Percentiles rank a stretch among this genome's conserved stretches.
phyloP scores from a whole-genome alignment of 2,797 vertebrate species.

The Adelosebastes latens region DNA sequence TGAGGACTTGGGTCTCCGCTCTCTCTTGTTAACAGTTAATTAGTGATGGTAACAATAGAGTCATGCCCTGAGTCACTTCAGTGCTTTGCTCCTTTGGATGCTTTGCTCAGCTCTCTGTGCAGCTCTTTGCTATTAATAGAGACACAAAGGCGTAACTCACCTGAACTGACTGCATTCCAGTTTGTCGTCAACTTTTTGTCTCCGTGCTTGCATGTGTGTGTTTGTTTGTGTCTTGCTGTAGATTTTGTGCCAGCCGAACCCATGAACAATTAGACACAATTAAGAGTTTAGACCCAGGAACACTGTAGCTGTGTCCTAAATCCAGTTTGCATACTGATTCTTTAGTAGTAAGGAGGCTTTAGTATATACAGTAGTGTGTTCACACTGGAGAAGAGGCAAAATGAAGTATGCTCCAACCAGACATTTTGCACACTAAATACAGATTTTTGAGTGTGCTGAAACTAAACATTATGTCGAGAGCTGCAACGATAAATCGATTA shows the following conservation, averaged over 20 bases:
- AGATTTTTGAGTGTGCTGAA: neutral
- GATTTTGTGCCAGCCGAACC: neutral
- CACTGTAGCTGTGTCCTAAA: neutral
- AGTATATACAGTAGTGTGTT: neutral
- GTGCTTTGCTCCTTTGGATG: conserved; percentile 23
- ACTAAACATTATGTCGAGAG: neutral
- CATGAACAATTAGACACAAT: neutral
- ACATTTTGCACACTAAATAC: neutral
- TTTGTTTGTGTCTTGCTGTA: neutral
- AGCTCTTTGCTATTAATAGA: conserved; percentile 57
- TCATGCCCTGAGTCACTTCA: conserved; percentile 36
- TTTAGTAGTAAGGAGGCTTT: too few species aligned
- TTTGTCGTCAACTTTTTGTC: neutral
- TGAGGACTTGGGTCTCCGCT: conserved; percentile 27
- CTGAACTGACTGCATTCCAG: conserved; percentile 75
- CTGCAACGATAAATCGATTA: too few species aligned
- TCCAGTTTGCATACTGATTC: neutral
- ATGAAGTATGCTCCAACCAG: neutral
- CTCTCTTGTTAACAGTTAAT: conserved; percentile 62
- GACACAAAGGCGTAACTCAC: conserved; percentile 38
- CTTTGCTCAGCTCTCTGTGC: conserved; percentile 8
- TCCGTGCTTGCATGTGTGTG: neutral
- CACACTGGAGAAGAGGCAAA: neutral
- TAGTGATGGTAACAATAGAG: conserved; percentile 55
- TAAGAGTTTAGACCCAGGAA: neutral